phyloP scores from a whole-genome alignment of 2,113 vertebrate genomes.

The Calonectris borealis region DNA sequence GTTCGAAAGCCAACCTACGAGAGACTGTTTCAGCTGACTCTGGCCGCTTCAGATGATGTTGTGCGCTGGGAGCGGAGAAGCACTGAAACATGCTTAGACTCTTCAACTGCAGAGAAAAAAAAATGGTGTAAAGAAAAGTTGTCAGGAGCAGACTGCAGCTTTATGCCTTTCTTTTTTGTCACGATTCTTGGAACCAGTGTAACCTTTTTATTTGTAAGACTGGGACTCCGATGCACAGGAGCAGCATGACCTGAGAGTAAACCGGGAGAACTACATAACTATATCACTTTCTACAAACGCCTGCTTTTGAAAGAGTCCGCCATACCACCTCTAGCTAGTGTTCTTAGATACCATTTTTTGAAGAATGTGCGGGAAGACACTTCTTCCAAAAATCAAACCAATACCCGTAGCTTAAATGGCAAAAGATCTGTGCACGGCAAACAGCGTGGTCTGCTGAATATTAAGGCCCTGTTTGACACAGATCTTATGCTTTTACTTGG shows the following conservation, averaged over 20 bases:
- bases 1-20: not conserved
- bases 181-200: rapidly evolving
- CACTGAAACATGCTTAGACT: not conserved
- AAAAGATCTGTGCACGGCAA: not conserved
- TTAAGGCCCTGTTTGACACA: not conserved
- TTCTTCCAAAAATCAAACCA: not conserved
- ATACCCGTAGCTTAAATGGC: not conserved
- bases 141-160: not conserved
- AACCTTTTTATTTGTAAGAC: not conserved
- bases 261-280: not conserved
- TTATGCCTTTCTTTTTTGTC: not conserved
- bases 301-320: not conserved
- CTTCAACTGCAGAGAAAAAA: not conserved
- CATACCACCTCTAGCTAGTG: not conserved
- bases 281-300: not conserved
- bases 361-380: not conserved
- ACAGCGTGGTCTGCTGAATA: not conserved
- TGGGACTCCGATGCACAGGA: not conserved
- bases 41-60: not conserved
- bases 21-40: not conserved
- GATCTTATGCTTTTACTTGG: not conserved
- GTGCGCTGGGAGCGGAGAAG: not conserved
- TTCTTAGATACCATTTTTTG: not conserved
- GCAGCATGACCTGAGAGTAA: not conserved
- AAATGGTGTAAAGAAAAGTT: not conserved